Evolutionary conservation across 2,888 invertebrate genomes (phyloP).

Genomic region (Zygaena filipendulae): DNA sequence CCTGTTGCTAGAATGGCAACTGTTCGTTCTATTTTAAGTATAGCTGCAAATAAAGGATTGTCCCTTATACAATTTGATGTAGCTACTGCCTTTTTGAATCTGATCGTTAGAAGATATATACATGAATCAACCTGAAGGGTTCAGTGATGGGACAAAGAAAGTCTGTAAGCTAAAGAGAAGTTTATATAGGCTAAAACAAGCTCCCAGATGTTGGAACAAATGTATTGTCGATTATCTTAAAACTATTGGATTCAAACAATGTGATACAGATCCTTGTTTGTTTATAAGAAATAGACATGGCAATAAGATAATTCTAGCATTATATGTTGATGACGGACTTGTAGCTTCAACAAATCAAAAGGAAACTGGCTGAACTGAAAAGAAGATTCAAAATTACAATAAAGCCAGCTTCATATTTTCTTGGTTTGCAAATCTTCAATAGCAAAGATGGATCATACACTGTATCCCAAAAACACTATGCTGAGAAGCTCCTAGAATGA

Average conservation of each 20-base stretch:
- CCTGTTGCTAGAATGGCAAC: conserved; percentile 8
- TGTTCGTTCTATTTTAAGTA: conserved; percentile 6
- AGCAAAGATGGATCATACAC: neutral
- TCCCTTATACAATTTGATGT: conserved; percentile 4
- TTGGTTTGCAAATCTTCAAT: conserved; percentile 1
- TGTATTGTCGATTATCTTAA: conserved; percentile 3
- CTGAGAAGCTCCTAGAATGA: conserved; percentile 2
- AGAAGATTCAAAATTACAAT: conserved; percentile 1
- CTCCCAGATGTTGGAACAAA: conserved; percentile 7
- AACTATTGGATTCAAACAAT: conserved; percentile 3
- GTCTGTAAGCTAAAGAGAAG: conserved; percentile 6
- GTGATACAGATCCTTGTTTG: conserved; percentile 9
- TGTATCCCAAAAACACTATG: neutral
- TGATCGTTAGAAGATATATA: neutral
- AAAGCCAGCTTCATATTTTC: conserved; percentile 2
- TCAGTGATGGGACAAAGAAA: conserved; percentile 4
- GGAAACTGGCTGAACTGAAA: neutral
- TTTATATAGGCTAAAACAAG: conserved; percentile 6
- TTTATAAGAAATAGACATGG: conserved; percentile 3
- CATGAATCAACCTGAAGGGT: conserved; percentile 7
- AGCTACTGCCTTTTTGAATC: conserved; percentile 5
- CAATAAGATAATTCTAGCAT: conserved; percentile 5
- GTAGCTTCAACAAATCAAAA: conserved; percentile 4
- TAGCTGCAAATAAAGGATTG: conserved; percentile 7
- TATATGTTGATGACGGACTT: conserved; percentile 13